These are phyloP conservation scores for Cariama cristata DNA, from an alignment of 2,113 vertebrate species.

Conservation along the genomic window DNA sequence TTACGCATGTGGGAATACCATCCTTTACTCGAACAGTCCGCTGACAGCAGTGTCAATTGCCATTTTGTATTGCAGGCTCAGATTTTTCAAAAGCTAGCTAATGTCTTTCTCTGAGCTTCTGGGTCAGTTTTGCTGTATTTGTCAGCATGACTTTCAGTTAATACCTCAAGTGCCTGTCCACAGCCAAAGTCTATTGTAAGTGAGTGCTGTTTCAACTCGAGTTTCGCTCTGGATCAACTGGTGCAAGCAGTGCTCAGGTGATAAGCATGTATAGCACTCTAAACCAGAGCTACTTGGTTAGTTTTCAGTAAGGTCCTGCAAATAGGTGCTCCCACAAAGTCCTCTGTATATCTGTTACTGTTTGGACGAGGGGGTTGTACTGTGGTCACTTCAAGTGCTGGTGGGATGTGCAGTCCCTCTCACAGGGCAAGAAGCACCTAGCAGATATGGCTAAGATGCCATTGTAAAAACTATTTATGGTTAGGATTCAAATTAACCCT, in stretches of 20 bases:
- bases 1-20: rapidly evolving
- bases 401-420: neutral
- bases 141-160: neutral
- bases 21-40: neutral
- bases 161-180: neutral
- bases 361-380: neutral
- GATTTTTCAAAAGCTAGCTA: neutral
- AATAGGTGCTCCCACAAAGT: neutral
- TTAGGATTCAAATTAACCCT: neutral
- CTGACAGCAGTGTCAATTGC: neutral
- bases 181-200: neutral
- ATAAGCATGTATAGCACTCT: rapidly evolving
- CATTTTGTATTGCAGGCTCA: neutral
- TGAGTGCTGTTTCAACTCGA: rapidly evolving
- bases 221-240: neutral
- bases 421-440: neutral
- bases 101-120: neutral
- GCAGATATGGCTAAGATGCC: neutral
- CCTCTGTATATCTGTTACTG: neutral
- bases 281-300: neutral
- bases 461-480: neutral
- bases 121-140: neutral
- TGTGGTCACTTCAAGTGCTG: neutral
- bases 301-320: neutral
- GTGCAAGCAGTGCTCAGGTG: neutral